phyloP scores from a whole-genome alignment of 2,113 vertebrate genomes.

The Phocoena phocoena region DNA sequence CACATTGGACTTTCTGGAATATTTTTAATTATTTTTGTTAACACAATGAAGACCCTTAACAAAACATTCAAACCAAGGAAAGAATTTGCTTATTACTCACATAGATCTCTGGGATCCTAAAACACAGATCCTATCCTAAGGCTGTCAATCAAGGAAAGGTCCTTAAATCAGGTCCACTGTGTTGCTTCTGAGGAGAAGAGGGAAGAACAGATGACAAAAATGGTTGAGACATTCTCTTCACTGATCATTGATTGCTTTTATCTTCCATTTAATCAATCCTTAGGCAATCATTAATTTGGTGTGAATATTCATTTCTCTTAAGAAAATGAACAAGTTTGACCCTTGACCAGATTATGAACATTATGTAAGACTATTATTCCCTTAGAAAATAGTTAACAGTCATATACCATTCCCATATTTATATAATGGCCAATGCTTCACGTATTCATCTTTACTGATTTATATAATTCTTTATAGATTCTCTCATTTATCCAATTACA shows the following conservation, averaged over 20 bases:
- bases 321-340: not conserved
- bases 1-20: not conserved
- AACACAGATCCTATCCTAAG: fast-evolving
- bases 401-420: not conserved
- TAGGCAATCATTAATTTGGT: not conserved
- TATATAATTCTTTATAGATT: not conserved
- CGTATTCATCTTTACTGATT: not conserved
- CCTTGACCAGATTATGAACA: not conserved
- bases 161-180: fast-evolving
- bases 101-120: not conserved
- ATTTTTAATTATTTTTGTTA: not conserved
- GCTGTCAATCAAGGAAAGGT: no score
- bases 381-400: not conserved
- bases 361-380: not conserved
- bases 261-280: not conserved
- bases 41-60: not conserved
- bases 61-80: not conserved
- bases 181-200: not conserved
- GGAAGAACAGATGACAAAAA: not conserved
- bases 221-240: not conserved
- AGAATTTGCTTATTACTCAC: not conserved
- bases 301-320: not conserved
- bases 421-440: not conserved
- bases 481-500: not conserved
- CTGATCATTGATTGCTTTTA: not conserved